Conservation (phyloP, 1,140 invertebrate species). For the Trinorchestia longiramus region DNA sequence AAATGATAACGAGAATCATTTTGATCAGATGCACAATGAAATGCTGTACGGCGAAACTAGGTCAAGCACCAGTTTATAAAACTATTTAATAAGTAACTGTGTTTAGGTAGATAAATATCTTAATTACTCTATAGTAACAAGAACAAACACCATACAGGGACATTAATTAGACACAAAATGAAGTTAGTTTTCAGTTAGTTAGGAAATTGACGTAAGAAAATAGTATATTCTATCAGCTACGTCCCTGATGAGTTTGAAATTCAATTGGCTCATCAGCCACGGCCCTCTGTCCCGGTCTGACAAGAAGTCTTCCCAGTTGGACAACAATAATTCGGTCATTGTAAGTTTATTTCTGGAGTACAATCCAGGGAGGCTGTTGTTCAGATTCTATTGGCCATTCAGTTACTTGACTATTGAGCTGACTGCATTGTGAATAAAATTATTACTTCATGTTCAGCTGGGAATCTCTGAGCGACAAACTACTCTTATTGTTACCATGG, state of each 20-base stretch:
- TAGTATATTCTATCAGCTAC: background rate
- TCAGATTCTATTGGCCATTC: background rate
- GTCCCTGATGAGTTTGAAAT: background rate
- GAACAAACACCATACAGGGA: background rate
- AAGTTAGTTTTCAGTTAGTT: background rate
- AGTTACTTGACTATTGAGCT: background rate
- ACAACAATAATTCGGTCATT: background rate
- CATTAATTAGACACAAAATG: background rate
- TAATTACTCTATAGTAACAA: background rate
- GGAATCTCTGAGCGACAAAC: background rate
- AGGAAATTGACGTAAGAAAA: background rate
- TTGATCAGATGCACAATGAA: background rate
- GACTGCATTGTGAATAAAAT: background rate
- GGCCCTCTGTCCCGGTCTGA: background rate
- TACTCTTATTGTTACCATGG: background rate
- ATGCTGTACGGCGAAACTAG: background rate
- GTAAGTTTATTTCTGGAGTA: background rate
- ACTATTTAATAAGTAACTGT: background rate
- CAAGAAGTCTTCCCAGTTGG: background rate
- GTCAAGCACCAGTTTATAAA: background rate
- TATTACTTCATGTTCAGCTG: background rate
- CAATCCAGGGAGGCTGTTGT: background rate
- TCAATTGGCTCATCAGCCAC: background rate
- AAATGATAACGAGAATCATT: background rate
- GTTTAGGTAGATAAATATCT: background rate